phyloP scores from a whole-genome alignment of 2,888 invertebrate genomes.

The Xestoiulus laeticollis region DNA sequence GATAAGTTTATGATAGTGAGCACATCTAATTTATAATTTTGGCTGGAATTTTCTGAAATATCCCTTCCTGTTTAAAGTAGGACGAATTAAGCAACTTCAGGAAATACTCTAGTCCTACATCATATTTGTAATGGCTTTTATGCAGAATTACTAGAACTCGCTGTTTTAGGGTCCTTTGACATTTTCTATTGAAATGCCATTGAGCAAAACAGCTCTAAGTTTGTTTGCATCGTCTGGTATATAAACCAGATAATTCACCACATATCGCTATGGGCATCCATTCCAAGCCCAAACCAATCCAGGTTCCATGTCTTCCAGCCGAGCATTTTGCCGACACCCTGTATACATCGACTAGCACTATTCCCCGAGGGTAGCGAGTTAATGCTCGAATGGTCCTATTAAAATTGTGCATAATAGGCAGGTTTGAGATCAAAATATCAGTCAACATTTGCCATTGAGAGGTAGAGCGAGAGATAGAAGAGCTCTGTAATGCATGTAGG shows the following conservation, averaged over 20 bases:
- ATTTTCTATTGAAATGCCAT: background rate
- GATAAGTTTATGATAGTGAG: too few species aligned
- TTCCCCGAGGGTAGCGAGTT: background rate
- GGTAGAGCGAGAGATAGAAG: conserved; percentile 10
- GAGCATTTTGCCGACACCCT: background rate
- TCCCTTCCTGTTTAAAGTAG: background rate
- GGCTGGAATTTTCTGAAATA: background rate
- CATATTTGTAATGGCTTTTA: background rate
- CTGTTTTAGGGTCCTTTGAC: background rate
- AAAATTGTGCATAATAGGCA: conserved; percentile 43
- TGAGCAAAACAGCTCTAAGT: too few species aligned
- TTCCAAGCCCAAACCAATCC: too few species aligned
- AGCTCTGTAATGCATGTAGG: background rate
- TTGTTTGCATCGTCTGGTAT: too few species aligned
- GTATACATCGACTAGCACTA: background rate
- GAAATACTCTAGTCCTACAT: background rate
- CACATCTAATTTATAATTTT: too few species aligned
- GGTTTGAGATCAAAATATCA: conserved; percentile 41
- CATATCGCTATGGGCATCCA: too few species aligned
- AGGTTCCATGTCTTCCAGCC: background rate
- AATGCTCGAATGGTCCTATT: conserved; percentile 24
- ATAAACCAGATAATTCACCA: too few species aligned
- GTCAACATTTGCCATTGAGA: conserved; percentile 38
- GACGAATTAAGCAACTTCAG: background rate
- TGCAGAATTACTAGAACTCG: background rate